A percentile compares a stretch with the other conserved stretches of the same genome.
Conservation (phyloP, 2,113 vertebrate genomes). For the Anolis sagrei region DNA sequence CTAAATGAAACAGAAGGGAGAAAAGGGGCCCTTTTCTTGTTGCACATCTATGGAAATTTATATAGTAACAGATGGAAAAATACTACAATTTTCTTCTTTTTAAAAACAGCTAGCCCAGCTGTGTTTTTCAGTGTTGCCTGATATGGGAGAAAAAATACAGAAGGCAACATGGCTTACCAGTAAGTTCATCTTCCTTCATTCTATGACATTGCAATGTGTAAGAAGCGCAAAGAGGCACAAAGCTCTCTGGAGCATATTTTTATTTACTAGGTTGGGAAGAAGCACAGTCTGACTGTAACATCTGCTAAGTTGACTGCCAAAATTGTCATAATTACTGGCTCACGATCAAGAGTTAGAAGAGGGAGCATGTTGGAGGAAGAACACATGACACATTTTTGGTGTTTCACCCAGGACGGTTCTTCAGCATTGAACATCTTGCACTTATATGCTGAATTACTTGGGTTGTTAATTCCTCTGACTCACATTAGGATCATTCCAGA, state of each 20-base stretch:
- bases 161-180: constrained; percentile 17
- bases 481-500: background rate
- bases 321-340: constrained; percentile 39
- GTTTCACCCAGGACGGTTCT: background rate
- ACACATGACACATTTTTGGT: background rate
- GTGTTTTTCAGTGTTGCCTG: constrained; percentile 18
- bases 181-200: background rate
- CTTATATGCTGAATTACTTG: background rate
- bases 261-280: background rate
- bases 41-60: background rate
- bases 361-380: background rate
- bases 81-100: background rate
- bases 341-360: background rate
- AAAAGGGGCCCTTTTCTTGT: background rate
- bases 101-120: constrained; percentile 2
- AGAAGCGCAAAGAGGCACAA: background rate
- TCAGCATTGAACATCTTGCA: background rate
- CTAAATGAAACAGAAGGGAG: constrained; percentile 28
- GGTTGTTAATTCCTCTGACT: background rate
- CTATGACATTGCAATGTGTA: background rate
- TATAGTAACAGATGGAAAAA: constrained; percentile 12
- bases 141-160: constrained; percentile 5
- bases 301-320: constrained; percentile 32
- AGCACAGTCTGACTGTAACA: constrained; percentile 15
- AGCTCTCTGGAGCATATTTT: constrained; percentile 22